Evolutionary conservation across 64 coral and sea anemone genomes (phyloP), one percentile per base, ranked within the genome.

Genomic region (Pocillopora verrucosa): DNA sequence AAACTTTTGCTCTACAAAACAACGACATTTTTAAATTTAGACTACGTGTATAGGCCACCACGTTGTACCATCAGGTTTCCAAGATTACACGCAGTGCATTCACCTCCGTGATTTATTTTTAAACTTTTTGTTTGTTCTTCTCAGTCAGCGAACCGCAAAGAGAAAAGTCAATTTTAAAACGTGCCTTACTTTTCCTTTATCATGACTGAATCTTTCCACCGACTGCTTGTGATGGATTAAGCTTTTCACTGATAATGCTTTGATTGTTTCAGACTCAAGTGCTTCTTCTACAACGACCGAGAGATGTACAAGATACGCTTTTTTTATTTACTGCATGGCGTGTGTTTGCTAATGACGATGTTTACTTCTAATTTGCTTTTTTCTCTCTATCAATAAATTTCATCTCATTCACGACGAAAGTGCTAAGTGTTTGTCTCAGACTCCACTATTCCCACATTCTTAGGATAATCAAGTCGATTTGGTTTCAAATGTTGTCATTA

Each of bases 1-100:
- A 22, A 25, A 22, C 13, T 72, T 72, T 85, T 85, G 45, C 72
- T 65, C 82, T 85, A 36, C 22, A 85, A 84, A 36, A 85, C 17
- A 60, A 10, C 38, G 38, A 10, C 34, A 83, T 0, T 13, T 34
- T 17, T 35, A 4, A 60, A 15, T 34, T 14, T 17, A 64, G 20
- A 63, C 17, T 64, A 38, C 17, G 4, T 16, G 41, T 51, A 51
- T 51, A 51, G 41, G 41, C 41, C 41, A 51, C 41, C 7, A 1
- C 41, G 41, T 51, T 51, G 3, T 51, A 51, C 7, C 41, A 51
- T 51, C 2, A 70, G 22, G 67, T 70, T 20, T 70, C 65, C 65
- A 69, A 5, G 20, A 22, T 5, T 20, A 30, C 67, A 24, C n/a
- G 67, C 67, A 20, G 11, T 10, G 61, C 61, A 63, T 70, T 10